Evolutionary conservation across 1,140 invertebrate species (phyloP).

Genomic region (Drosophila gunungcola): DNA sequence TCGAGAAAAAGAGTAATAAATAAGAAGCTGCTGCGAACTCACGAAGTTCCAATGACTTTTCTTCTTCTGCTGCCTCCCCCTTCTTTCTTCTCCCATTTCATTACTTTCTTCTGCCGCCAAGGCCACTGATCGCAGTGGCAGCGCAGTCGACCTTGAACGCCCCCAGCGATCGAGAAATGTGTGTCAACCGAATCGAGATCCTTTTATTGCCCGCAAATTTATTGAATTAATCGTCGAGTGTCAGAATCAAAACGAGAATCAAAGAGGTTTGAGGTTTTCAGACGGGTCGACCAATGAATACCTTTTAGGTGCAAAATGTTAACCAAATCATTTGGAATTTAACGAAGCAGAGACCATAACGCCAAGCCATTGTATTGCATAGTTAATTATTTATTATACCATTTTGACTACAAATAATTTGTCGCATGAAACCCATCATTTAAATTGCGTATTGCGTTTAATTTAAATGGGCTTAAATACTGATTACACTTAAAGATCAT

Average conservation of each 20-base stretch:
- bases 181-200: conserved; percentile 37
- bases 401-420: neutral
- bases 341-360: neutral
- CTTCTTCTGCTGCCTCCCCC: neutral
- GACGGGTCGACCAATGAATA: neutral
- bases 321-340: too few relatives aligned
- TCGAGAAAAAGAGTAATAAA: conserved; percentile 5
- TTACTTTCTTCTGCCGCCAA: conserved; percentile 1
- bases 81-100: neutral
- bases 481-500: too few relatives aligned
- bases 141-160: conserved; percentile 44
- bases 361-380: too few relatives aligned
- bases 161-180: conserved; percentile 26
- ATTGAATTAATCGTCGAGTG: conserved; percentile 55
- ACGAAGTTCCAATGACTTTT: conserved; percentile 39
- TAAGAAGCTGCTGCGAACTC: conserved; percentile 23
- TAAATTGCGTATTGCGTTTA: neutral
- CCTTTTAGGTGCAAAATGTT: neutral
- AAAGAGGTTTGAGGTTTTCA: neutral
- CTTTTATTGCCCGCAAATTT: conserved; percentile 70
- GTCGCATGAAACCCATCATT: neutral
- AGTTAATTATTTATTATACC: neutral
- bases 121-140: conserved; percentile 20
- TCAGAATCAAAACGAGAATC: conserved; percentile 29
- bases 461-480: too few relatives aligned